Conservation (phyloP, 2,797 vertebrate genomes). For the Microhierax caerulescens region DNA sequence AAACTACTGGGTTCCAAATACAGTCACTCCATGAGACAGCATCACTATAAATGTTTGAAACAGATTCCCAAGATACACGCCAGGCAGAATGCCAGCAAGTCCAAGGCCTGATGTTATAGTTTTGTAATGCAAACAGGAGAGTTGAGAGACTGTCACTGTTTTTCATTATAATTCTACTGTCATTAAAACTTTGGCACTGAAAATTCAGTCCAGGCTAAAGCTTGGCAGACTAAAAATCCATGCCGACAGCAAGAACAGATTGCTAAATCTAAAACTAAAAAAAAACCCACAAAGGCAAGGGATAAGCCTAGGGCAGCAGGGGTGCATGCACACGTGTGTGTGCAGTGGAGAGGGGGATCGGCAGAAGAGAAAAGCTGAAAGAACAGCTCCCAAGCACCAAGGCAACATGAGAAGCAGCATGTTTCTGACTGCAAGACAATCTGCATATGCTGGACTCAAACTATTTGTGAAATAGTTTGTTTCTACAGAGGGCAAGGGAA, state of each 20-base stretch:
- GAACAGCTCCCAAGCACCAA: neutral
- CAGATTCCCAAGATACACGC: fast-evolving
- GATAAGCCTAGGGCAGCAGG: neutral
- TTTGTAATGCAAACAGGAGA: neutral
- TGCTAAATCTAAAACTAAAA: neutral
- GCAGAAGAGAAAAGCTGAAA: neutral
- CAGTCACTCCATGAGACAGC: neutral
- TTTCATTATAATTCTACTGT: neutral
- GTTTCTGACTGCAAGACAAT: neutral
- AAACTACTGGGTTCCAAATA: neutral
- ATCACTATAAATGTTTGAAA: neutral
- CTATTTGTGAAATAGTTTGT: neutral
- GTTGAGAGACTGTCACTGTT: neutral
- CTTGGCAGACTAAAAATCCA: neutral
- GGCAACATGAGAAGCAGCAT: neutral
- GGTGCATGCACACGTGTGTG: fast-evolving
- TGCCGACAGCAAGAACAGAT: neutral
- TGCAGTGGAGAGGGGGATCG: neutral
- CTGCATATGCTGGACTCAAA: neutral
- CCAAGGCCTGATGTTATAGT: neutral
- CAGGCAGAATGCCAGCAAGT: neutral
- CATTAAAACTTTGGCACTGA: slow-evolving; percentile 4
- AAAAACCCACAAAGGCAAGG: neutral
- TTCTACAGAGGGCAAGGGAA: neutral
- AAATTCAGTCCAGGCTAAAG: neutral